Conservation (phyloP, 2,797 vertebrate genomes). For the Lutjanus argentimaculatus region DNA sequence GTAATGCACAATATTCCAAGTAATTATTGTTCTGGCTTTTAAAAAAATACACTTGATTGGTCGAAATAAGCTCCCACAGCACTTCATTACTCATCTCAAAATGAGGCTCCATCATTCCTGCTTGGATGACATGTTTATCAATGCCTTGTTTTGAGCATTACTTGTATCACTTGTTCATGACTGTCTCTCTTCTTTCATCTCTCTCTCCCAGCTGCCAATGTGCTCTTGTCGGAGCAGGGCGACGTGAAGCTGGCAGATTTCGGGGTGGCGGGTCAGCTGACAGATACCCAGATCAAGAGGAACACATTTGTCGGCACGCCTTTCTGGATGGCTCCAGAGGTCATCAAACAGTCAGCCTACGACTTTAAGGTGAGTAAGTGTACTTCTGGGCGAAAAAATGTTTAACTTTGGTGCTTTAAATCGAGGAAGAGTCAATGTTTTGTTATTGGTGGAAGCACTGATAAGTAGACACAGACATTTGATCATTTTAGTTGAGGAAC, state of each 20-base stretch:
- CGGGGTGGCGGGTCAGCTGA: conserved; percentile 97
- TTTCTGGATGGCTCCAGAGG: conserved; percentile 99
- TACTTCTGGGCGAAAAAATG: neutral
- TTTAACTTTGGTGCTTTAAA: neutral
- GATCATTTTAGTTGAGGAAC: neutral
- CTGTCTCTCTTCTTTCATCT: neutral
- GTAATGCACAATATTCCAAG: neutral
- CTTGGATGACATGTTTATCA: neutral
- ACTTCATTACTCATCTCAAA: neutral
- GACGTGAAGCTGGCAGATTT: conserved; percentile 99
- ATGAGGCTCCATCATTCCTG: neutral
- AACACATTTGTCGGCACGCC: conserved; percentile 99
- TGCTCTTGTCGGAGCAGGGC: conserved; percentile 96
- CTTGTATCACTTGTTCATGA: neutral
- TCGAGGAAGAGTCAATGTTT: neutral
- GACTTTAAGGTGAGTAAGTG: conserved; percentile 93
- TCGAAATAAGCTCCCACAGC: neutral
- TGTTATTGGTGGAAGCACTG: conserved; percentile 10
- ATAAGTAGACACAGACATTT: neutral
- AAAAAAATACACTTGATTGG: neutral
- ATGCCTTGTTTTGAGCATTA: neutral
- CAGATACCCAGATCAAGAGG: conserved; percentile 98
- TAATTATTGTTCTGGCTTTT: conserved; percentile 11
- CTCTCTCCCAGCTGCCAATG: conserved; percentile 91
- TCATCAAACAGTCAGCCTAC: conserved; percentile 99